Percentiles rank a stretch among this genome's conserved stretches.
phyloP scores from a whole-genome alignment of 64 coral and sea anemone genomes.

The Pachyseris speciosa region DNA sequence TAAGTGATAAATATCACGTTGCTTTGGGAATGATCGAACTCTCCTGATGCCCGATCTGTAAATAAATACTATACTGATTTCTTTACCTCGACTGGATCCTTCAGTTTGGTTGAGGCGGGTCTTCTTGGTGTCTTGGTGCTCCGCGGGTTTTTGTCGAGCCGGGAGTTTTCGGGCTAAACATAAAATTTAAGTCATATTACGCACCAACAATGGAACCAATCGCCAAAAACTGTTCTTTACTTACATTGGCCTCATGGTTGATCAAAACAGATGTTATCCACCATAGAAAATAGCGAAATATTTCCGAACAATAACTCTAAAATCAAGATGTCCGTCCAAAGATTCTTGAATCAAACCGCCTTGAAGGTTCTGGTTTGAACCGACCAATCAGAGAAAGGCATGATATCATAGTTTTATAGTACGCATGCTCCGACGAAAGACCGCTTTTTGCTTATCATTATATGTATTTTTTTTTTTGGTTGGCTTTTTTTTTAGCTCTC shows the following conservation, averaged over 20 bases:
- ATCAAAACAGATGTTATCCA: not conserved
- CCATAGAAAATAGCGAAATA: constrained; percentile 29
- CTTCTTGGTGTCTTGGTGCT: constrained; percentile 79
- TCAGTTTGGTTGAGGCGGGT: constrained; percentile 75
- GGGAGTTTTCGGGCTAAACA: constrained; percentile 68
- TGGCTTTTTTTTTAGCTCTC: no score
- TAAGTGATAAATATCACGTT: no score
- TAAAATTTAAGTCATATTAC: not conserved
- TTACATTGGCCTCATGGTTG: constrained; percentile 80
- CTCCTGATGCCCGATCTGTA: not conserved
- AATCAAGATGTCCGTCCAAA: constrained; percentile 50
- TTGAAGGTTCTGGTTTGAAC: constrained; percentile 67
- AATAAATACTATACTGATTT: not conserved
- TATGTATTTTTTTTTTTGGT: no score
- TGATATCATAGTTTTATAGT: not conserved
- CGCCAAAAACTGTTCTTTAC: not conserved
- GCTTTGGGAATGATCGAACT: no score
- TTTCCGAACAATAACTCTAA: not conserved
- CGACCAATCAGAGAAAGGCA: constrained; percentile 70
- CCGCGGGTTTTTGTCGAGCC: constrained; percentile 77
- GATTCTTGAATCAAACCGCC: constrained; percentile 97
- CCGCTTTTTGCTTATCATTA: no score
- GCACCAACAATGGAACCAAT: not conserved
- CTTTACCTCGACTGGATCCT: constrained; percentile 93
- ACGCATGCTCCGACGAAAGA: not conserved